Percentiles rank a stretch among this genome's conserved stretches.
These are phyloP conservation scores for Helicoverpa zea DNA, from an alignment of 1,140 invertebrate species.

Conservation along the genomic window DNA sequence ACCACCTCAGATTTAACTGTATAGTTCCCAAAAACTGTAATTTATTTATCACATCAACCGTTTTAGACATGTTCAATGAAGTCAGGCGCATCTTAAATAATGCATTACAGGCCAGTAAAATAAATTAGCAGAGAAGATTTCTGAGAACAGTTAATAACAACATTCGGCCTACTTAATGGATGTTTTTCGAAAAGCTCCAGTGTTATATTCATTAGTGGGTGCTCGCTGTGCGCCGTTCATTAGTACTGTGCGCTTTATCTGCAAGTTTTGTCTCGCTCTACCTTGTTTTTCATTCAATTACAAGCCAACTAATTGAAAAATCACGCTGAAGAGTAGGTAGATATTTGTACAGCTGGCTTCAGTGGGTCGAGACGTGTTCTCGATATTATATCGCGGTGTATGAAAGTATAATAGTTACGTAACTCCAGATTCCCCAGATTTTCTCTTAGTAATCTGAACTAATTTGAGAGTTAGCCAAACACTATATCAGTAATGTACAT, in stretches of 20 bases:
- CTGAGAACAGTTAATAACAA: constrained; percentile 64
- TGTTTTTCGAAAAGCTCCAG: constrained; percentile 69
- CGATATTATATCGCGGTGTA: too few species aligned
- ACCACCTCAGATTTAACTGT: too few species aligned
- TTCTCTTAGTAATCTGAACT: too few species aligned
- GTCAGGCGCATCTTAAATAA: not conserved
- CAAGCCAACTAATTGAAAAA: constrained; percentile 62
- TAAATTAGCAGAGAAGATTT: constrained; percentile 23
- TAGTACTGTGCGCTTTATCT: constrained; percentile 63
- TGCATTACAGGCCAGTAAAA: not conserved
- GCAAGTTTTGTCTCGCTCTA: constrained; percentile 58
- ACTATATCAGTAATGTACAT: too few species aligned
- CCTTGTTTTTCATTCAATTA: constrained; percentile 67
- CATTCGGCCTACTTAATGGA: constrained; percentile 67
- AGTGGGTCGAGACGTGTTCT: too few species aligned
- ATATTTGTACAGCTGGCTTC: too few species aligned
- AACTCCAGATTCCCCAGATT: too few species aligned
- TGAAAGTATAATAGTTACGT: too few species aligned
- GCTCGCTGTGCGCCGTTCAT: constrained; percentile 56
- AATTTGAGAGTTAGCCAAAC: too few species aligned
- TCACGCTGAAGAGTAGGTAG: constrained; percentile 47
- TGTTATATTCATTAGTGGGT: constrained; percentile 74
- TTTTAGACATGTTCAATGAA: not conserved
- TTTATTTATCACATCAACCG: too few species aligned
- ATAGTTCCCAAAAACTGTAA: too few species aligned